Evolutionary conservation across 2,113 vertebrate species (phyloP).

Genomic region (Albula goreensis): DNA sequence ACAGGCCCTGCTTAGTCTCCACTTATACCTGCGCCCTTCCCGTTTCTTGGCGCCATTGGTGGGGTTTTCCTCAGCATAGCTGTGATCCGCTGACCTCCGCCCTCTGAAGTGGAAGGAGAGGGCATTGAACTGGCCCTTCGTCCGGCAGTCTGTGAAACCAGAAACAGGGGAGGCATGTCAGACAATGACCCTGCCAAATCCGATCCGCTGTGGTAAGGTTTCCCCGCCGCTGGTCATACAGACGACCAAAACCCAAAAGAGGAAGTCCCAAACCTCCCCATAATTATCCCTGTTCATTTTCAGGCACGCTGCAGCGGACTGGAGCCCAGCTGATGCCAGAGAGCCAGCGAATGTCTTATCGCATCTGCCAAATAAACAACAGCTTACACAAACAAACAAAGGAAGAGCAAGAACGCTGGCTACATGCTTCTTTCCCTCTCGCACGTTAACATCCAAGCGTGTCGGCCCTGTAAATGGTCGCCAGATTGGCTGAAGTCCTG

Average conservation of each 20-base stretch:
- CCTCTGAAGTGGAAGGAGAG: conserved; percentile 93
- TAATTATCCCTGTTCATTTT: neutral
- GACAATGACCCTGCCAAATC: neutral
- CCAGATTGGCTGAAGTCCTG: neutral
- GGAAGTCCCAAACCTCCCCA: neutral
- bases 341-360: neutral
- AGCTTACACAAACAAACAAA: neutral
- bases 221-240: neutral
- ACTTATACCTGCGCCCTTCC: conserved; percentile 46
- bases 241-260: neutral
- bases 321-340: neutral
- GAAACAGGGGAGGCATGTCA: conserved; percentile 25
- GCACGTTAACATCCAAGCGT: neutral
- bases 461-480: neutral
- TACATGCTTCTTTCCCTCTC: neutral
- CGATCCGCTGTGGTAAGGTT: neutral
- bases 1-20: no score
- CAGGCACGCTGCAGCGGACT: neutral
- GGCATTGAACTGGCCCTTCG: conserved; percentile 92
- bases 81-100: conserved; percentile 85
- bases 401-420: neutral
- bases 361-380: neutral
- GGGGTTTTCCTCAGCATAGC: conserved; percentile 74
- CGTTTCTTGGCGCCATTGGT: conserved; percentile 33
- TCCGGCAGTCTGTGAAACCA: conserved; percentile 83